phyloP scores from a whole-genome alignment of 2,797 vertebrate species.

The Rhincodon typus region DNA sequence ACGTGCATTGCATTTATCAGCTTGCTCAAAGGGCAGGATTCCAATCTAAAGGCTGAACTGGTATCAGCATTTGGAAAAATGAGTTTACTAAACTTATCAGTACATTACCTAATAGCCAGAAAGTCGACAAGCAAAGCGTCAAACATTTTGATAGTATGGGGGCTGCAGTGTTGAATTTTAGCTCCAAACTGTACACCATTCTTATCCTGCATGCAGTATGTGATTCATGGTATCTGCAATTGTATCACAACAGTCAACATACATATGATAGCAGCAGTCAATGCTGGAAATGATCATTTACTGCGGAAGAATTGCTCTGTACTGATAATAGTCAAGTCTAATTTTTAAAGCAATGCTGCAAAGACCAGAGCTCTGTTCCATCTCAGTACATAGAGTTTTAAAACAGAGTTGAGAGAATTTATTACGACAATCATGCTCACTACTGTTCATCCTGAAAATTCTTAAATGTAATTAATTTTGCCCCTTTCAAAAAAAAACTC shows the following conservation, averaged over 20 bases:
- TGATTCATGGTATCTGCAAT: neutral
- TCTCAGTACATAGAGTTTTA: neutral
- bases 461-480: neutral
- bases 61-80: neutral
- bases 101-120: neutral
- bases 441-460: neutral
- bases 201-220: neutral
- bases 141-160: neutral
- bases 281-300: neutral
- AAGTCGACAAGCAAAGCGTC: conserved; percentile 2
- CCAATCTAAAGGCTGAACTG: conserved; percentile 8
- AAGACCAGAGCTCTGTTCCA: neutral
- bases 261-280: neutral
- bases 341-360: neutral
- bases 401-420: neutral
- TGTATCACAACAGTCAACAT: neutral
- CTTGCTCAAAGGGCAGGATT: conserved; percentile 12
- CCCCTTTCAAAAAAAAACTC: neutral
- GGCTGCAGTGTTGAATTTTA: neutral
- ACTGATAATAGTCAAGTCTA: neutral
- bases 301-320: neutral
- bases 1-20: conserved; percentile 3
- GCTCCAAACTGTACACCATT: neutral
- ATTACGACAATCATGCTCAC: neutral
- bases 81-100: neutral